phyloP scores from a whole-genome alignment of 2,113 vertebrate species.

The Elanus axillaris region DNA sequence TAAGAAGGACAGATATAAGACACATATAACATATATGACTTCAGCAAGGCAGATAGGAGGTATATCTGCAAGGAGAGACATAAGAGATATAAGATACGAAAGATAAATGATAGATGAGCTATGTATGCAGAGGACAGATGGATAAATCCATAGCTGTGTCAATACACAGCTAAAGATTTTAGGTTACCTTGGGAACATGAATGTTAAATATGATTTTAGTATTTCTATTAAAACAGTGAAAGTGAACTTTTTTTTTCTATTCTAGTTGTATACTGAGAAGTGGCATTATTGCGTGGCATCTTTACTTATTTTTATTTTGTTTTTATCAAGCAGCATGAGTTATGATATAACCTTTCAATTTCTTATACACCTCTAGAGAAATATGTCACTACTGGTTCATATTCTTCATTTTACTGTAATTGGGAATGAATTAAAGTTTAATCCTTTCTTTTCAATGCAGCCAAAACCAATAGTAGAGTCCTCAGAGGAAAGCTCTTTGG shows the following conservation, averaged over 20 bases:
- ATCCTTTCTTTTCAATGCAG: neutral
- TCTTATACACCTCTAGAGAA: neutral
- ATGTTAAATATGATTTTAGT: neutral
- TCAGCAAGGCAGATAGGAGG: neutral
- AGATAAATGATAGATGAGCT: neutral
- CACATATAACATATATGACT: neutral
- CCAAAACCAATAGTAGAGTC: neutral
- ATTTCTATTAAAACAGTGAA: neutral
- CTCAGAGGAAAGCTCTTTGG: neutral
- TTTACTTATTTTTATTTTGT: neutral
- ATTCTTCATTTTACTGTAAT: neutral
- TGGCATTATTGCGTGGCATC: neutral
- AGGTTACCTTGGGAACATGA: neutral
- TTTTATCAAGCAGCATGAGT: neutral
- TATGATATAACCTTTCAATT: neutral
- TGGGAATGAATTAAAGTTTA: slow-evolving; percentile 34
- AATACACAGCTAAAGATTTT: neutral
- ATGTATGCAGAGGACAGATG: neutral
- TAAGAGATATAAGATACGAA: neutral
- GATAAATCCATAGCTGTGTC: neutral
- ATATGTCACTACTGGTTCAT: neutral
- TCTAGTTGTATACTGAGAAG: neutral
- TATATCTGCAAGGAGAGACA: neutral
- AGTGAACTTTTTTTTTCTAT: neutral
- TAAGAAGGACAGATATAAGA: neutral